phyloP scores from a whole-genome alignment of 2,113 vertebrate species.

The Anser brachyrhynchus region DNA sequence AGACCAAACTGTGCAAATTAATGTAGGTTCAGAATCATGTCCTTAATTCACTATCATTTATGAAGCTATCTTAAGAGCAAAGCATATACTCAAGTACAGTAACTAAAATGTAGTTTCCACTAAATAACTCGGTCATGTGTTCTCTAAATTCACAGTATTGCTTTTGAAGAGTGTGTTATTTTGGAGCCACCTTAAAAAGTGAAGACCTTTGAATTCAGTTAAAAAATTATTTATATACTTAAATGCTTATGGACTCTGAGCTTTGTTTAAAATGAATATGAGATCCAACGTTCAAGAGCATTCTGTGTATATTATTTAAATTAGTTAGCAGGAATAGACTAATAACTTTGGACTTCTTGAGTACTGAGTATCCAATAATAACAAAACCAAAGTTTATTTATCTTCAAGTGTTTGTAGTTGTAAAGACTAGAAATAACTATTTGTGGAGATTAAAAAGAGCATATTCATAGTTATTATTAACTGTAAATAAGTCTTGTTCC shows the following conservation, averaged over 20 bases:
- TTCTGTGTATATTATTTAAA: not conserved
- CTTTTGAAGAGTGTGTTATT: not conserved
- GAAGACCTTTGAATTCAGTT: not conserved
- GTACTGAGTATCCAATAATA: not conserved
- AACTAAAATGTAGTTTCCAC: not conserved
- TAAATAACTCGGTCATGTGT: not conserved
- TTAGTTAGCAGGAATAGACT: not conserved
- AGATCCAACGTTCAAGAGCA: not conserved
- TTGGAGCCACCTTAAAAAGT: not conserved
- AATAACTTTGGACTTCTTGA: not conserved
- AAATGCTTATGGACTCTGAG: not conserved
- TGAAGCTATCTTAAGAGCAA: not conserved
- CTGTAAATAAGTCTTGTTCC: not conserved
- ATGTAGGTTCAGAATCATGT: not conserved
- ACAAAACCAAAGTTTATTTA: not conserved
- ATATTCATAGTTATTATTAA: not conserved
- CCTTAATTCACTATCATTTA: not conserved
- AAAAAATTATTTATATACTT: not conserved
- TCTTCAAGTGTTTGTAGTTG: not conserved
- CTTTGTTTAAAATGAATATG: not conserved
- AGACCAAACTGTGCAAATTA: not conserved
- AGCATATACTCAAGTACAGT: rapidly evolving
- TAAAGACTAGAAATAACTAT: not conserved
- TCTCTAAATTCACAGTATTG: not conserved
- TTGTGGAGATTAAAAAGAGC: not conserved